These are phyloP conservation scores for Phalloptychus januarius DNA, from an alignment of 2,797 vertebrate genomes.

Conservation along the genomic window DNA sequence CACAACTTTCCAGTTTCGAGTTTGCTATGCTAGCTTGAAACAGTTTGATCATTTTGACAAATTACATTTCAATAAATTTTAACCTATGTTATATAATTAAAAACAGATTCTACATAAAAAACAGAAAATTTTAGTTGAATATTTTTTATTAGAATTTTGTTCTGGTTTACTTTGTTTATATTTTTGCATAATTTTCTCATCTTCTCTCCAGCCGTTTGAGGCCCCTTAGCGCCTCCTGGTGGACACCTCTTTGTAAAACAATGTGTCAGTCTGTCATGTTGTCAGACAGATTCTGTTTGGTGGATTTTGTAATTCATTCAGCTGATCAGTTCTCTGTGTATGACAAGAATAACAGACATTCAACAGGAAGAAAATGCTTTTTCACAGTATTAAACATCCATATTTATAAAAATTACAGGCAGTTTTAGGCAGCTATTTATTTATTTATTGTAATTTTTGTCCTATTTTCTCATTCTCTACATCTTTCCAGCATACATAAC, in stretches of 20 bases:
- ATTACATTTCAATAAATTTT: too few relatives aligned
- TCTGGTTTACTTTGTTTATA: too few relatives aligned
- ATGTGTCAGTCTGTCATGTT: neutral
- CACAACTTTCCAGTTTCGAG: too few relatives aligned
- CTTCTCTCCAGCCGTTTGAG: neutral
- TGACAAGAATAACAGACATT: neutral
- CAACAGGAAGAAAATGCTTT: neutral
- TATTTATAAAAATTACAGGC: neutral
- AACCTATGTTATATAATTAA: too few relatives aligned
- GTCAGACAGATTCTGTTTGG: neutral
- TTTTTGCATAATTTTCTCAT: neutral
- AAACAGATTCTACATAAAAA: too few relatives aligned
- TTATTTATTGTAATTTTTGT: neutral
- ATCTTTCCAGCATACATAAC: neutral
- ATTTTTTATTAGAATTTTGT: too few relatives aligned
- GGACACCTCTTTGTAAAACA: neutral
- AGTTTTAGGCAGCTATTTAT: neutral
- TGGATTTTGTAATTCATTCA: too few relatives aligned
- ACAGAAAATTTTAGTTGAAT: too few relatives aligned
- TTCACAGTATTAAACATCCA: neutral
- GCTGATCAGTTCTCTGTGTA: neutral
- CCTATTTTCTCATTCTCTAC: neutral
- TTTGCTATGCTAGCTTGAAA: too few relatives aligned
- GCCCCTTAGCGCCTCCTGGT: neutral
- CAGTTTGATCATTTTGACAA: too few relatives aligned